phyloP scores from a whole-genome alignment of 2,113 vertebrate genomes.

The Oplegnathus fasciatus region DNA sequence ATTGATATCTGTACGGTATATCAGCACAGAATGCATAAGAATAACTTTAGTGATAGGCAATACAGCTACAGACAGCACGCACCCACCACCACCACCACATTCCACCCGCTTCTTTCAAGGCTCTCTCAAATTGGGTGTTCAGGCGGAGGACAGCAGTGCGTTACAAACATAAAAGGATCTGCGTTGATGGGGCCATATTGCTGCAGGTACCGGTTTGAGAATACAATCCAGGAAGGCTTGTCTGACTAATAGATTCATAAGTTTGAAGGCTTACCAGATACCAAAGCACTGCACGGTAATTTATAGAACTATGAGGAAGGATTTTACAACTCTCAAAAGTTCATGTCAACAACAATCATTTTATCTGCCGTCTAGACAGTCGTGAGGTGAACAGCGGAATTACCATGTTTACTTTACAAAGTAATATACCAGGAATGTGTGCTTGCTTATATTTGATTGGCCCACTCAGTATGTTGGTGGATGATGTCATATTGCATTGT shows the following conservation, averaged over 20 bases:
- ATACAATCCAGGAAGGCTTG: not conserved
- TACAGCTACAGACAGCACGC: not conserved
- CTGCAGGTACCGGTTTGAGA: not conserved
- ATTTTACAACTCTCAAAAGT: slow-evolving; percentile 18
- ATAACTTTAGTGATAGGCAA: not conserved
- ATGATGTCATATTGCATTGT: not conserved
- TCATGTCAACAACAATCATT: not conserved
- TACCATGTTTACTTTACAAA: not conserved
- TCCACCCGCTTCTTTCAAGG: not conserved
- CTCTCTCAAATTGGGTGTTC: not conserved
- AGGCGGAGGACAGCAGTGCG: not conserved
- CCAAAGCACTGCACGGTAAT: not conserved
- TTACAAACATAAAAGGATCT: not conserved
- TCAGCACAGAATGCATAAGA: not conserved
- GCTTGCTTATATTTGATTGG: not conserved
- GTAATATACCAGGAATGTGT: not conserved
- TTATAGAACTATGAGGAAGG: not conserved
- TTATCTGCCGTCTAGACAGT: not conserved
- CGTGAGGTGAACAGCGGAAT: not conserved
- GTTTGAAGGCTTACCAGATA: not conserved
- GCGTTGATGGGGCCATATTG: not conserved
- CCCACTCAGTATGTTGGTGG: not conserved
- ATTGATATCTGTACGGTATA: not conserved
- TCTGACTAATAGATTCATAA: not conserved
- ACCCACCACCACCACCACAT: not conserved